phyloP scores from a whole-genome alignment of 2,113 vertebrate species.

The Ifrita kowaldi region DNA sequence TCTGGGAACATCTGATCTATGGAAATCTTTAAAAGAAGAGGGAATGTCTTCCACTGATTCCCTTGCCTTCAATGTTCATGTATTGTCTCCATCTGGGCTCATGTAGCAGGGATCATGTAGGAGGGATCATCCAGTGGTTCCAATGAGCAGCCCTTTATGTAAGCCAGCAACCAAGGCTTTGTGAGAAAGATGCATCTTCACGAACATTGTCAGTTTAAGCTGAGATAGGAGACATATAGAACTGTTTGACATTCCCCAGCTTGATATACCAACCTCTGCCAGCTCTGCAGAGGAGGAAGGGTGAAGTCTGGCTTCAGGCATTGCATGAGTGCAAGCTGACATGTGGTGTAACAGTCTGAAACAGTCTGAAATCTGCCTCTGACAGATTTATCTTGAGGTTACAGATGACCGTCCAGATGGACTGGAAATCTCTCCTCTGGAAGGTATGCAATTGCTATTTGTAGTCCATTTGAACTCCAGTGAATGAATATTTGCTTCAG shows the following conservation, averaged over 20 bases:
- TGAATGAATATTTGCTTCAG: neutral
- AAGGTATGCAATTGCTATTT: neutral
- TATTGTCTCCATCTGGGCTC: neutral
- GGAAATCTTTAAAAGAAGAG: neutral
- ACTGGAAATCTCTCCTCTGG: constrained; percentile 33
- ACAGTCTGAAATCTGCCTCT: constrained; percentile 21
- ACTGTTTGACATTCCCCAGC: neutral
- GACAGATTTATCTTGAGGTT: constrained; percentile 42
- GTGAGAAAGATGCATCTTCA: neutral
- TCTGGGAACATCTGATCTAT: neutral
- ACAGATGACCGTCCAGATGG: constrained; percentile 41
- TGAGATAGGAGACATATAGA: neutral
- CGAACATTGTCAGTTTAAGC: neutral
- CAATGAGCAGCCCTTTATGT: neutral
- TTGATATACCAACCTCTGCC: constrained; percentile 24
- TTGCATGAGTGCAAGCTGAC: neutral
- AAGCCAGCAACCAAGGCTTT: neutral
- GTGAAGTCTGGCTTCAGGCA: constrained; percentile 4
- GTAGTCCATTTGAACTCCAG: neutral
- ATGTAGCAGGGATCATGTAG: neutral
- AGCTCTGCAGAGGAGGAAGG: constrained; percentile 1
- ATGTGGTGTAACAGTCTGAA: constrained; percentile 1
- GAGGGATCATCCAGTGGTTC: neutral
- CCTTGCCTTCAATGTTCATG: neutral
- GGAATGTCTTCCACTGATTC: neutral